Base-by-base conservation (phyloP, 2,113 vertebrate species). In the Heterotis niloticus region DNA sequence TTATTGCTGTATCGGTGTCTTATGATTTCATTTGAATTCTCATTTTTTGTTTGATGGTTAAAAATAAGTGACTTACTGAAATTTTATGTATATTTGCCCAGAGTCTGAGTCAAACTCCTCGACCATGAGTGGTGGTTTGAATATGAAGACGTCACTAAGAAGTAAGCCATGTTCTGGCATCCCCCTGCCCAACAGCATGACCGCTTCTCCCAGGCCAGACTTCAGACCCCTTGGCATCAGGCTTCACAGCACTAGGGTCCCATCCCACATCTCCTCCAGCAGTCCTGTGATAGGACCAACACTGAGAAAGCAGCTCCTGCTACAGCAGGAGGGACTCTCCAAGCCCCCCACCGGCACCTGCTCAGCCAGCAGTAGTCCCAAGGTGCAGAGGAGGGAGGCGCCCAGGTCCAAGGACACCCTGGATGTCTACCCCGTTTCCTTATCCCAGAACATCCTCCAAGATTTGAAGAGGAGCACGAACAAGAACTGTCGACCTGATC, bases 301-400 rank as follows among this genome's bases (percentile, higher is more conserved):
- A 67, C 80, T 89, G 26, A 90, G 86, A 80, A 87, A 83, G 75
- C 87, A 88, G 81, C 81, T 87, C 66, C 81, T 87, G 81, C 85
- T 87, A n/a, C 87, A 88, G 1, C 88, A 84, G 75, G 75, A 52
- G 0, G 77, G 78, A 24, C 13, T 70, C 34, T 67, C 79, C 81
- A 9, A 76, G 81, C 75, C 76, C 83, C 29, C 67, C 0, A 83
- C 84, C 4, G 90, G 89, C 4, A 86, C 88, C 0, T 86, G 87
- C 26, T 92, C 91, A 0, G 89, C 92, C 4, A 86, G 90, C 84
- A 92, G 88, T 84, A 93, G 90, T 82, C 92, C 91, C 29, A 89
- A 83, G 79, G 78, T 86, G 34, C 82, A 85, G 56, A 91, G 87
- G 82, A 88, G 81, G 78, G 84, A 89, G 44, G 62, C 23, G 4